phyloP scores from a whole-genome alignment of 2,888 invertebrate species.

The Sphinx pinastri region DNA sequence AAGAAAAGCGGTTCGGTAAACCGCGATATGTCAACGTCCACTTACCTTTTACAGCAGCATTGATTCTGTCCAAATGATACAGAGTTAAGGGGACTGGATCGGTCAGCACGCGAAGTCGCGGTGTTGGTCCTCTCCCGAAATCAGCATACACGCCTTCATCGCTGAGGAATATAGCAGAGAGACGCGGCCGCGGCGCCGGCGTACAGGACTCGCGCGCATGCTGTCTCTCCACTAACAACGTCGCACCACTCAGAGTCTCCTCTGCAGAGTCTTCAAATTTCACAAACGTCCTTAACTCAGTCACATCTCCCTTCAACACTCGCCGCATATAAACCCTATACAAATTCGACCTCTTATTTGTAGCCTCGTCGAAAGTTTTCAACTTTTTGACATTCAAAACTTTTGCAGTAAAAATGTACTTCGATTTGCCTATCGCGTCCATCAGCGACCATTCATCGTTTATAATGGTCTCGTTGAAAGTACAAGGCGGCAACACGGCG shows the following conservation, averaged over 20 bases:
- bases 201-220: constrained; percentile 69
- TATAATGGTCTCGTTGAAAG: constrained; percentile 79
- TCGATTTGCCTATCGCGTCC: constrained; percentile 78
- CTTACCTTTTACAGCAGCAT: constrained; percentile 83
- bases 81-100: constrained; percentile 82
- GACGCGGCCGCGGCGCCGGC: constrained; percentile 73
- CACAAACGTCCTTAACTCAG: constrained; percentile 67
- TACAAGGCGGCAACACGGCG: constrained; percentile 72
- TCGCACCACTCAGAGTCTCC: constrained; percentile 71
- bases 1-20: too few relatives aligned
- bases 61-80: constrained; percentile 80
- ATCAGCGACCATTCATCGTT: constrained; percentile 80
- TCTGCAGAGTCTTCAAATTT: constrained; percentile 63
- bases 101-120: constrained; percentile 67
- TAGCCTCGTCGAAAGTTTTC: constrained; percentile 56
- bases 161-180: constrained; percentile 78
- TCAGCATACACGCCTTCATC: constrained; percentile 58
- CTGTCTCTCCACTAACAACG: constrained; percentile 65
- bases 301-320: constrained; percentile 74
- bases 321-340: constrained; percentile 76
- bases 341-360: constrained; percentile 69
- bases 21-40: background rate
- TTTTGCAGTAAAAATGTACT: constrained; percentile 81
- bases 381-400: constrained; percentile 76
- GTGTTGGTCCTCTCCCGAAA: constrained; percentile 57